These are phyloP conservation scores for Allolobophora icterica DNA, from an alignment of 2,888 invertebrate species.

Conservation along the genomic window DNA sequence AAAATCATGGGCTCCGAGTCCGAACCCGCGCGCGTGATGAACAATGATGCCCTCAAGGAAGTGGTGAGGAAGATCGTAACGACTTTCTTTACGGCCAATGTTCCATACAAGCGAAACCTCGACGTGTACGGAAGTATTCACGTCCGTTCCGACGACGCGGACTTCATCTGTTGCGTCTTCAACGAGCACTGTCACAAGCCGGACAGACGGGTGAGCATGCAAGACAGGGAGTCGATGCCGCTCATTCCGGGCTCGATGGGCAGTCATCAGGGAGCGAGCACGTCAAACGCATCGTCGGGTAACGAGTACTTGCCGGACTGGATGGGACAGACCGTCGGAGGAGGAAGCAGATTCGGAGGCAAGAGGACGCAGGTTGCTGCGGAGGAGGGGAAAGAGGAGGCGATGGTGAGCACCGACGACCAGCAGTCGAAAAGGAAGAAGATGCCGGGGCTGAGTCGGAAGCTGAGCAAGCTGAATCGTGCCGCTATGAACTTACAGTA, in stretches of 20 bases:
- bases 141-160: conserved; percentile 39
- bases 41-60: conserved; percentile 31
- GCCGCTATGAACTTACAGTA: neutral
- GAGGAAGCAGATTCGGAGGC: neutral
- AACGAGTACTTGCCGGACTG: neutral
- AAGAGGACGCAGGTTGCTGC: neutral
- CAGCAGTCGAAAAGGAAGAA: conserved; percentile 27
- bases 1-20: neutral
- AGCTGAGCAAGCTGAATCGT: conserved; percentile 24
- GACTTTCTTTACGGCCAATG: conserved; percentile 42
- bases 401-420: neutral
- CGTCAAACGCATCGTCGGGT: neutral
- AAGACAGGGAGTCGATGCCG: neutral
- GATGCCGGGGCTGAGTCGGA: neutral
- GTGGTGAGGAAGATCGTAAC: conserved; percentile 41
- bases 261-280: neutral
- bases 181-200: conserved; percentile 40
- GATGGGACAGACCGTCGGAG: neutral
- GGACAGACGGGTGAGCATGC: neutral
- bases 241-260: neutral
- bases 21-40: neutral
- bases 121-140: conserved; percentile 43
- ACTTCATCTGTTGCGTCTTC: conserved; percentile 41
- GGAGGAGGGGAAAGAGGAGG: neutral
- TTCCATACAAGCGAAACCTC: conserved; percentile 30